Percentiles rank a stretch among this genome's conserved stretches.
These are phyloP conservation scores for Parus major DNA, from an alignment of 2,113 vertebrate species.

Conservation along the genomic window DNA sequence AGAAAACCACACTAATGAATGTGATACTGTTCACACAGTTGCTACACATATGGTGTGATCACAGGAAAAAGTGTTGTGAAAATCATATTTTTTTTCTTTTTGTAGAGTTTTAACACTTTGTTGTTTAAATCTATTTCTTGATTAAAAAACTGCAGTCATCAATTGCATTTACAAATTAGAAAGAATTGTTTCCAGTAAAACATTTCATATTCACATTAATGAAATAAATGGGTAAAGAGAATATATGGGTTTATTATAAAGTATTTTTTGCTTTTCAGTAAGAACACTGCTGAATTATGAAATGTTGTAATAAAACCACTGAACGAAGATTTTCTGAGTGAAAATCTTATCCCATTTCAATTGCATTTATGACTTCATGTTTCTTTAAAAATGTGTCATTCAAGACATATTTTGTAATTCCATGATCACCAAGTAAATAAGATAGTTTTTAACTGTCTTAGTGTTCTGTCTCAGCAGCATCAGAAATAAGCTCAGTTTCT, in stretches of 20 bases:
- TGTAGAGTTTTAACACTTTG: background rate
- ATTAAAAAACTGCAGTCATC: background rate
- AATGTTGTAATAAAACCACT: slow-evolving; percentile 27
- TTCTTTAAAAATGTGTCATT: background rate
- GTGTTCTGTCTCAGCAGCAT: background rate
- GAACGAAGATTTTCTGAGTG: background rate
- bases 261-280: slow-evolving; percentile 30
- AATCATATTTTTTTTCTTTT: background rate
- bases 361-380: slow-evolving; percentile 21
- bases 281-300: slow-evolving; percentile 10
- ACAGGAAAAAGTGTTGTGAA: background rate
- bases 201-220: background rate
- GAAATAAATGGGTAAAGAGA: background rate
- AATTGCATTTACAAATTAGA: background rate
- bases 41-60: background rate
- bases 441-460: background rate
- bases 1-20: background rate
- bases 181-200: background rate
- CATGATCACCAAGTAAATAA: background rate
- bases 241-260: background rate
- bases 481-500: background rate
- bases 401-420: background rate
- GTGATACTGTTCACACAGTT: background rate
- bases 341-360: background rate
- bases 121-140: background rate